Evolutionary conservation across 2,888 invertebrate genomes (phyloP).

Genomic region (Drosophila robusta): DNA sequence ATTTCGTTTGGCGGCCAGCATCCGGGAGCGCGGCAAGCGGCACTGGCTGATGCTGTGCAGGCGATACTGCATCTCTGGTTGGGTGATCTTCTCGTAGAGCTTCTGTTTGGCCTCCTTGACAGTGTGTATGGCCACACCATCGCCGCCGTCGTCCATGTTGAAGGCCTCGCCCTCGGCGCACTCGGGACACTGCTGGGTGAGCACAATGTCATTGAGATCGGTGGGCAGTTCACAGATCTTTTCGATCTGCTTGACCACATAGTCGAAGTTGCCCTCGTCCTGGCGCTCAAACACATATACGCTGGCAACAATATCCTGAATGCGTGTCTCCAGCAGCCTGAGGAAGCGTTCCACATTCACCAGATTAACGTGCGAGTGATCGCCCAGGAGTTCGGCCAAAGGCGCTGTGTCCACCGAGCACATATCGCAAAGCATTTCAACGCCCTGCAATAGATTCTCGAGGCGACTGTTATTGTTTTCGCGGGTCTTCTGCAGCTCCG

Average conservation of each 20-base stretch:
- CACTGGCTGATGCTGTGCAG: slow-evolving; percentile 84
- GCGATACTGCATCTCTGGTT: slow-evolving; percentile 85
- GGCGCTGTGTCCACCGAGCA: slow-evolving; percentile 86
- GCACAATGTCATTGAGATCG: slow-evolving; percentile 86
- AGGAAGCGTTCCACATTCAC: slow-evolving; percentile 87
- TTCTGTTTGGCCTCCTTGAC: slow-evolving; percentile 74
- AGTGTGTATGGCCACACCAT: slow-evolving; percentile 71
- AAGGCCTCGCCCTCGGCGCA: slow-evolving; percentile 85
- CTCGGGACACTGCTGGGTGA: slow-evolving; percentile 84
- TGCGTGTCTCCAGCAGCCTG: slow-evolving; percentile 86
- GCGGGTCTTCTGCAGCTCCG: slow-evolving; percentile 50
- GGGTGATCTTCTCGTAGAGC: slow-evolving; percentile 82
- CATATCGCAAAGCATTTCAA: slow-evolving; percentile 83
- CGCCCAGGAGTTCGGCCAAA: slow-evolving; percentile 86
- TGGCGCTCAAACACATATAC: slow-evolving; percentile 84
- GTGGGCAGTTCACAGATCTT: slow-evolving; percentile 84
- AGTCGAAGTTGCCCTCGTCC: slow-evolving; percentile 59
- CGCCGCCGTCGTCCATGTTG: slow-evolving; percentile 83
- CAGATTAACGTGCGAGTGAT: slow-evolving; percentile 87
- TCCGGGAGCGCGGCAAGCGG: slow-evolving; percentile 82
- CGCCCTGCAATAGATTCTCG: slow-evolving; percentile 71
- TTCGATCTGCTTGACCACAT: slow-evolving; percentile 81
- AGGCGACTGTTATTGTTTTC: slow-evolving; percentile 71
- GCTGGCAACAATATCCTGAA: slow-evolving; percentile 86
- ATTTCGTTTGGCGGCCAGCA: slow-evolving; percentile 80